Evolutionary conservation across 2,888 invertebrate genomes (phyloP), one percentile per base, ranked within the genome.

Genomic region (Philereme vetulata): DNA sequence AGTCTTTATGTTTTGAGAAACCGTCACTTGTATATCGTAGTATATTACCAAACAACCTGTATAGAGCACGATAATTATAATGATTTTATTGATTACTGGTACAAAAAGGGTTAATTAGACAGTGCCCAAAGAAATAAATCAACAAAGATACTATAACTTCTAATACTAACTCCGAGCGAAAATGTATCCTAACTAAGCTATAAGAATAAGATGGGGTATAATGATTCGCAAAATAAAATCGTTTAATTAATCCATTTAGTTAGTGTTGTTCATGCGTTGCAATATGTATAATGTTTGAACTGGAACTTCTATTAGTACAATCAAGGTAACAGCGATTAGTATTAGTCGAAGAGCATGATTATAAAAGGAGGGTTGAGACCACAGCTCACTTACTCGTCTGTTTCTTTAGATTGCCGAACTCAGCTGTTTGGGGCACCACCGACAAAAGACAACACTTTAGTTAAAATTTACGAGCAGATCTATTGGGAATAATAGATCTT

Each of bases 341-440:
- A 67, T 90, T 90, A 90, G 89, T 90, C 72, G 78, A 85, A 81
- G 88, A 86, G 87, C 84, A 78, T 86, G 80, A 85, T 85, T 86
- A 85, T 83, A 84, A 78, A 86, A 21, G 21, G 84, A 80, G 84
- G 80, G 79, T 90, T 88, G 92, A 92, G 92, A 92, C 92, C 92
- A 92, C 92, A 92, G 88, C 91, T 92, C 90, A 92, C 92, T 92
- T 92, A 92, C 92, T 90, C 85, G 80, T 82, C 80, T 89, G 81
- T 85, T 90, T 81, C 80, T 85, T 21, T 21, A 21, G 21, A 21
- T 21, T 87, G 87, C 89, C 87, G 90, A 85, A 86, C 88, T 81
- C 85, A 90, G 90, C 91, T 92, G 92, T 91, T 87, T 89, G 86
- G 85, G 84, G 88, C 92, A 90, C 92, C 92, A 92, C 92, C 92